Conservation (phyloP, 2,888 invertebrate species). For the Reticulitermes lucifugus region DNA sequence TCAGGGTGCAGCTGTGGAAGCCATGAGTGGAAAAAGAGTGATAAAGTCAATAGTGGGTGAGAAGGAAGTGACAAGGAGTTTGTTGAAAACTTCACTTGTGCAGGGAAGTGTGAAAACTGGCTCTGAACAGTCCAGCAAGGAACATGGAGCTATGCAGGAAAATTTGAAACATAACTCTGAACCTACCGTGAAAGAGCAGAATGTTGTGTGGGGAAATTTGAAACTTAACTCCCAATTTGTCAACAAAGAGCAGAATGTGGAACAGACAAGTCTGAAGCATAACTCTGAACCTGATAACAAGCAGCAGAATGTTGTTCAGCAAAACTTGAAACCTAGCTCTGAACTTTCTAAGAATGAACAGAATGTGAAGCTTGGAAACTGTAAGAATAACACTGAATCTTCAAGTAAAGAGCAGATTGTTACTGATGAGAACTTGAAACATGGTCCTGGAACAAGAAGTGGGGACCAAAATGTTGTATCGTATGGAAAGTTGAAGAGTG, state of each 20-base stretch:
- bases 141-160: neutral
- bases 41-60: neutral
- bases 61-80: neutral
- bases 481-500: too few species aligned
- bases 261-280: neutral
- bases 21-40: neutral
- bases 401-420: neutral
- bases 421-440: neutral
- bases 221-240: neutral
- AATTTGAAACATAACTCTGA: neutral
- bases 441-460: neutral
- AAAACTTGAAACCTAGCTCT: neutral
- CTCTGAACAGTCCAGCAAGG: neutral
- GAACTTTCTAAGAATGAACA: neutral
- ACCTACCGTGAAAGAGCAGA: neutral
- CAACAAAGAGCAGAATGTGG: neutral
- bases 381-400: neutral
- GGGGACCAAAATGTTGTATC: too few species aligned
- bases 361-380: neutral
- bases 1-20: neutral
- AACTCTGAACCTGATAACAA: neutral
- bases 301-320: neutral
- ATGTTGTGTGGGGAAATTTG: neutral
- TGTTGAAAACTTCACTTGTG: neutral
- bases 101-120: neutral